phyloP scores from a whole-genome alignment of 2,797 vertebrate species.

The Typhlichthys subterraneus region DNA sequence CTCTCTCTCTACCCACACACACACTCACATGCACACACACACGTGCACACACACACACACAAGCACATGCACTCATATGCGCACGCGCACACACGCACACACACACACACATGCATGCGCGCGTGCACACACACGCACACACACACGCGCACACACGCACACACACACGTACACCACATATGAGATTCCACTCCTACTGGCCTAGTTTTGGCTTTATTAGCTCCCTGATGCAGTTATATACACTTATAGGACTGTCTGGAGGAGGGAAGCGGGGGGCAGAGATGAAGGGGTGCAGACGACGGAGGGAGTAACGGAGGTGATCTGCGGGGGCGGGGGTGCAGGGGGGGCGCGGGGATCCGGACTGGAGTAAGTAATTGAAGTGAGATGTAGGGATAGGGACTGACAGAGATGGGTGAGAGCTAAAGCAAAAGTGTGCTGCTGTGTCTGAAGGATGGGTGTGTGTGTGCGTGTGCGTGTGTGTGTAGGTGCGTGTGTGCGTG shows the following conservation, averaged over 20 bases:
- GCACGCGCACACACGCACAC: constrained; percentile 1
- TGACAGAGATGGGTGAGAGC: constrained; percentile 44
- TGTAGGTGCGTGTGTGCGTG: constrained; percentile 28
- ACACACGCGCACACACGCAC: constrained; percentile 2
- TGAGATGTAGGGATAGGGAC: constrained; percentile 38
- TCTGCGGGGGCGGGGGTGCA: constrained; percentile 19
- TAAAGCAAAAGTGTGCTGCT: constrained; percentile 31
- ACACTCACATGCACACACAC: constrained; percentile 3
- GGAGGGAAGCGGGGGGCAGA: background rate
- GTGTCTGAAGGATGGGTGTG: background rate
- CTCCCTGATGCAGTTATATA: constrained; percentile 61
- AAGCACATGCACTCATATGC: background rate
- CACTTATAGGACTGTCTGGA: constrained; percentile 36
- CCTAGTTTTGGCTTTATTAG: constrained; percentile 66
- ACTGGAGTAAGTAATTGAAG: constrained; percentile 49
- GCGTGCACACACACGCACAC: background rate
- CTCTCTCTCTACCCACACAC: background rate
- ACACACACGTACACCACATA: constrained; percentile 30
- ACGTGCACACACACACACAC: constrained; percentile 2
- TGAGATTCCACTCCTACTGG: constrained; percentile 48
- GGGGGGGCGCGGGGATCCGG: background rate
- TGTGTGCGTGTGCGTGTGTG: constrained; percentile 17
- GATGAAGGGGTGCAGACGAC: constrained; percentile 6
- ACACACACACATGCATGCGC: constrained; percentile 6
- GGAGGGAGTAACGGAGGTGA: constrained; percentile 13